Percentiles rank a stretch among this genome's conserved stretches.
Conservation (phyloP, 2,797 vertebrate species). For the Sitta carolinensis region DNA sequence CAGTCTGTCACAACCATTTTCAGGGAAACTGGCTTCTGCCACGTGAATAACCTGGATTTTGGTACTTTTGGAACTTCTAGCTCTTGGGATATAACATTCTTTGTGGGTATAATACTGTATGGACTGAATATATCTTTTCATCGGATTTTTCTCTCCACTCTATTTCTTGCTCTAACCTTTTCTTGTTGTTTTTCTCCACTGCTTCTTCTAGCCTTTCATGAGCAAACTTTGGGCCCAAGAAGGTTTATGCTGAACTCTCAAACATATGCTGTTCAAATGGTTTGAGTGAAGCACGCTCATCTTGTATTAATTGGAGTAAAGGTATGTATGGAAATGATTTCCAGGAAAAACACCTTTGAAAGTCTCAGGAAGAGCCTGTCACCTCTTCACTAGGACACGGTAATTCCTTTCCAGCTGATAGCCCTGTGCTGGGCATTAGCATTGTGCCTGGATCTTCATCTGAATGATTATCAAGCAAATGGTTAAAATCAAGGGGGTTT, state of each 20-base stretch:
- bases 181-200: constrained; percentile 20
- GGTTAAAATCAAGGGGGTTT: neutral
- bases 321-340: neutral
- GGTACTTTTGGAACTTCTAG: neutral
- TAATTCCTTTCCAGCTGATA: neutral
- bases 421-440: neutral
- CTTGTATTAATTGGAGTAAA: neutral
- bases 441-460: neutral
- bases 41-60: constrained; percentile 1
- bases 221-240: neutral
- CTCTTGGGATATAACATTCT: neutral
- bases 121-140: constrained; percentile 22
- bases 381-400: neutral
- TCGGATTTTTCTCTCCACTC: constrained; percentile 37
- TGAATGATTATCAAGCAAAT: neutral
- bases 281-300: constrained; percentile 7
- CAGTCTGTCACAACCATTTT: neutral
- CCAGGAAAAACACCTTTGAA: neutral
- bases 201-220: constrained; percentile 39
- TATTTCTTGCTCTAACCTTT: constrained; percentile 44
- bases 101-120: neutral
- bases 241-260: constrained; percentile 5
- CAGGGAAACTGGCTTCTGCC: neutral
- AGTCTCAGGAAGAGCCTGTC: neutral
- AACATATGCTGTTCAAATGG: neutral